Conservation (phyloP, 2,888 invertebrate genomes). For the Leptopterna dolabrata region DNA sequence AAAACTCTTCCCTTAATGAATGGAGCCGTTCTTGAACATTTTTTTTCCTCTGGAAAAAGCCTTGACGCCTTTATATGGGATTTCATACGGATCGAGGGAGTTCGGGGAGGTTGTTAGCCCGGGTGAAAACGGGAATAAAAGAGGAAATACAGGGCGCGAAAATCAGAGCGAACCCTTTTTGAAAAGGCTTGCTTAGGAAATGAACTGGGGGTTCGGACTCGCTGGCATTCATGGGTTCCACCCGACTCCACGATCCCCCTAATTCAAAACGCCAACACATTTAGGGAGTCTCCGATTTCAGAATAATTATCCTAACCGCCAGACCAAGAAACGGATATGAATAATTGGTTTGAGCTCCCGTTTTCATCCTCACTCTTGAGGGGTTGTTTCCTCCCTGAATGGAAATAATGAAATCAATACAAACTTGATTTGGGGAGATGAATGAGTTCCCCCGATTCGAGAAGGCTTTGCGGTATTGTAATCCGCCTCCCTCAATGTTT, state of each 20-base stretch:
- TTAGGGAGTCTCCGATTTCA: slow-evolving; percentile 13
- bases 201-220: neutral
- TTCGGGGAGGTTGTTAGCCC: neutral
- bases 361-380: neutral
- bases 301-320: neutral
- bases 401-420: slow-evolving; percentile 7
- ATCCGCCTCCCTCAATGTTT: no score
- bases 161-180: neutral
- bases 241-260: neutral
- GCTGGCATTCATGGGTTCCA: neutral
- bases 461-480: no score
- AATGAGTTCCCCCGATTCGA: neutral
- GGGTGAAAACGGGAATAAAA: neutral
- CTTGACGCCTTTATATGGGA: neutral
- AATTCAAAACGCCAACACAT: slow-evolving; percentile 13
- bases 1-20: neutral
- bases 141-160: neutral
- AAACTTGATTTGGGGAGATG: neutral
- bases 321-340: slow-evolving; percentile 1
- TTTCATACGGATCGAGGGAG: neutral
- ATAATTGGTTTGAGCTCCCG: slow-evolving; percentile 14
- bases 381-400: neutral
- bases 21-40: neutral
- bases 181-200: neutral
- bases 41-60: neutral